These are phyloP conservation scores for Cryptosula pallasiana DNA, from an alignment of 2,888 invertebrate species.

Conservation along the genomic window DNA sequence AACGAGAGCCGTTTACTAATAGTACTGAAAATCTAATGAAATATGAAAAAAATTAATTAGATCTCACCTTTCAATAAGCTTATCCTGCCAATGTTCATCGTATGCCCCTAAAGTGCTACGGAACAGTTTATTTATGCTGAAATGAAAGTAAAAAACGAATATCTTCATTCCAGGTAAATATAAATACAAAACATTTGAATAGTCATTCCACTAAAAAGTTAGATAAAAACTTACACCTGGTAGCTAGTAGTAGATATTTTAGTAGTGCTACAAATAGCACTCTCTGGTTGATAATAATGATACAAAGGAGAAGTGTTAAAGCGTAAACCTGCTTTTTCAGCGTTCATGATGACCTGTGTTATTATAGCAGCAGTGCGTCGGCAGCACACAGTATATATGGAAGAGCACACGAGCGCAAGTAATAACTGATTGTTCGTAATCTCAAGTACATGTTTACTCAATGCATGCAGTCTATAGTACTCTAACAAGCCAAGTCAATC, in stretches of 20 bases:
- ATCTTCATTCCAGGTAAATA: too few species aligned
- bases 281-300: background rate
- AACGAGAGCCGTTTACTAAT: too few species aligned
- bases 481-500: background rate
- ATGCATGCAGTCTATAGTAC: background rate
- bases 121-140: slow-evolving; percentile 33
- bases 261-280: background rate
- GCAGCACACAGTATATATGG: too few species aligned
- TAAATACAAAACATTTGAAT: background rate
- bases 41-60: too few species aligned
- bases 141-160: too few species aligned
- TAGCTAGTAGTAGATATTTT: slow-evolving; percentile 4
- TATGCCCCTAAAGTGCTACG: slow-evolving; percentile 39
- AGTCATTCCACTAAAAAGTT: background rate
- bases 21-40: too few species aligned
- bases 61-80: slow-evolving; percentile 43
- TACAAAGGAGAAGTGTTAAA: background rate
- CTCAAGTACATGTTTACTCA: background rate
- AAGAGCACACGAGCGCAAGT: too few species aligned
- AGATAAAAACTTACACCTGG: background rate
- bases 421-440: background rate
- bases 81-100: slow-evolving; percentile 43
- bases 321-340: background rate
- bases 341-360: background rate
- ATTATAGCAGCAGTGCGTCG: too few species aligned